Evolutionary conservation across 2,797 vertebrate genomes (phyloP), one percentile per base, ranked within the genome.

Genomic region (Intellagama lesueurii): DNA sequence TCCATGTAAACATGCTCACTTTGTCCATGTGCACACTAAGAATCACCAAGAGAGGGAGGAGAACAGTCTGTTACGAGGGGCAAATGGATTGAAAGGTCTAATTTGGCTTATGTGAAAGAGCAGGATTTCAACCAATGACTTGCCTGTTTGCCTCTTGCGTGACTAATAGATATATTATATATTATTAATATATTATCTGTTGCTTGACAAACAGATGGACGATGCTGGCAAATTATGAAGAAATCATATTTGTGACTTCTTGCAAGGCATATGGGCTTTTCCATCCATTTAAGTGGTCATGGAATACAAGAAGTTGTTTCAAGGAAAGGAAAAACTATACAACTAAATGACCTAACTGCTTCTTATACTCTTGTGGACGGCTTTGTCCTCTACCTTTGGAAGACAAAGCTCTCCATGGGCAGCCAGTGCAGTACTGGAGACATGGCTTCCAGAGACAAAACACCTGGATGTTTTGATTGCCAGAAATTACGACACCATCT

Each of bases 261-360:
- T 85, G 89, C 90, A 32, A 0, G 0, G 40, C 9, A 0, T 79
- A 64, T 72, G 85, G 35, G 32, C 3, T 83, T 81, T 66, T 14
- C n/a, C 88, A 64, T 44, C 0, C 0, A 89, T 88, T 35, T 17
- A 89, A 86, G 35, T 32, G 22, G 69, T 35, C 81, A 91, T 7
- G 52, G n/a, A 75, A 78, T 83, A 16, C 26, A 89, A 84, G 86
- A 68, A 86, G 81, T 1, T 56, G 12, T 1, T 83, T 88, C 93
- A 49, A 90, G 64, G 35, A 79, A 79, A 70, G 88, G 72, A 91
- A 82, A 16, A 88, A 44, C 28, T 81, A 19, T 16, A 47, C 5
- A 73, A 83, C 19, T 85, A 81, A 78, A 72, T 16, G 89, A 26
- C 1, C 72, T 35, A 82, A 3, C 26, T 83, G 87, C 66, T 40